Conservation (phyloP, 2,113 vertebrate species). For the Mormyrus iriodes region DNA sequence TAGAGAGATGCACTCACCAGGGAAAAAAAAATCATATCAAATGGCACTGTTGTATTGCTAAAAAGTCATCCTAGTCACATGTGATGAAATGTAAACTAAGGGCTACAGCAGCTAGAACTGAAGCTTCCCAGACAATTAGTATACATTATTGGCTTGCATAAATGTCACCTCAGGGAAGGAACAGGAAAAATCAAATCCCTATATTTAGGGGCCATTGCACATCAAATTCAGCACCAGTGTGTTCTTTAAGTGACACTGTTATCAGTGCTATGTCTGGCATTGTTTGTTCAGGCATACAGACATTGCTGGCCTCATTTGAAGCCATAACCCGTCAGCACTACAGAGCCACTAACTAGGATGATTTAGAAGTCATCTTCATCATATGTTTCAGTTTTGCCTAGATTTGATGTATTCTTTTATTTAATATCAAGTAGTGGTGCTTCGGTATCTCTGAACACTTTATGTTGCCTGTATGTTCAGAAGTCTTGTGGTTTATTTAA, state of each 20-base stretch:
- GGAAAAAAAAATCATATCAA: background rate
- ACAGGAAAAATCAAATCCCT: background rate
- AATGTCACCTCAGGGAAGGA: background rate
- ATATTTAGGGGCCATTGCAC: background rate
- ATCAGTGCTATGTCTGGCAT: background rate
- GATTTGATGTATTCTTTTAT: background rate
- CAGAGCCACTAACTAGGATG: background rate
- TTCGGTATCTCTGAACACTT: background rate
- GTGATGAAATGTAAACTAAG: background rate
- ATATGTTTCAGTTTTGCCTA: background rate
- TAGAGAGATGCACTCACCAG: background rate
- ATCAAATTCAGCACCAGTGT: background rate
- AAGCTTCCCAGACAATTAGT: background rate
- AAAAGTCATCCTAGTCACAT: background rate
- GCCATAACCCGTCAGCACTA: background rate
- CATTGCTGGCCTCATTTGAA: background rate
- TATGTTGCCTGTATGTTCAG: background rate
- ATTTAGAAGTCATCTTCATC: background rate
- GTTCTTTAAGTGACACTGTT: background rate
- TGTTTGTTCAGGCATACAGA: background rate
- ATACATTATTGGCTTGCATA: background rate
- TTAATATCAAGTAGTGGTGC: background rate
- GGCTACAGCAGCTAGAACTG: background rate
- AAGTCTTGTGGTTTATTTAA: background rate
- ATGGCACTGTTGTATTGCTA: background rate